Evolutionary conservation across 2,888 invertebrate genomes (phyloP).

Genomic region (Drosophila formosana): DNA sequence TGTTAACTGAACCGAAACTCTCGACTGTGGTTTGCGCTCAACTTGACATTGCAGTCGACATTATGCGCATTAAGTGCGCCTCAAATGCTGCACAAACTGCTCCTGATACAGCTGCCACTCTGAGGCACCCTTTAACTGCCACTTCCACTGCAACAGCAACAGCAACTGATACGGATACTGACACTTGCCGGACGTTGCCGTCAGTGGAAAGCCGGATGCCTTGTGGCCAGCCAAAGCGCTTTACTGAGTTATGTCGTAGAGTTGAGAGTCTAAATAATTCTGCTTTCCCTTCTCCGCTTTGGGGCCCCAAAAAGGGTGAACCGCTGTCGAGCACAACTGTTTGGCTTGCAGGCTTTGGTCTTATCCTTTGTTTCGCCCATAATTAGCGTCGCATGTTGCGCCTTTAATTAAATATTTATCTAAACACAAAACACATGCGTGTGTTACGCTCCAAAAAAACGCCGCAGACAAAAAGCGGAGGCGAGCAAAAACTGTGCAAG

Average conservation of each 20-base stretch:
- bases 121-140: constrained; percentile 8
- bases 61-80: constrained; percentile 72
- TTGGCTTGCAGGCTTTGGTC: constrained; percentile 9
- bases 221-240: constrained; percentile 50
- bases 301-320: neutral
- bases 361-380: constrained; percentile 31
- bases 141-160: constrained; percentile 21
- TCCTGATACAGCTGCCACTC: constrained; percentile 13
- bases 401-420: constrained; percentile 68
- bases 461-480: neutral
- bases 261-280: constrained; percentile 34
- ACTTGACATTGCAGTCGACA: constrained; percentile 50
- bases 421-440: constrained; percentile 36
- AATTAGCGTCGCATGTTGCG: constrained; percentile 54
- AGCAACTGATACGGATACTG: constrained; percentile 41
- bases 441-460: neutral
- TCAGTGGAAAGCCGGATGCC: constrained; percentile 41
- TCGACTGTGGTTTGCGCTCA: constrained; percentile 26
- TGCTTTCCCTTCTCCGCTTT: neutral
- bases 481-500: constrained; percentile 19
- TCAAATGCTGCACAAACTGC: constrained; percentile 48
- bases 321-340: constrained; percentile 1
- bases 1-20: constrained; percentile 29
- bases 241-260: constrained; percentile 61
- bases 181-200: constrained; percentile 51